Base-by-base conservation (phyloP, 2,888 invertebrate species). In the Pterobdella sp. region DNA sequence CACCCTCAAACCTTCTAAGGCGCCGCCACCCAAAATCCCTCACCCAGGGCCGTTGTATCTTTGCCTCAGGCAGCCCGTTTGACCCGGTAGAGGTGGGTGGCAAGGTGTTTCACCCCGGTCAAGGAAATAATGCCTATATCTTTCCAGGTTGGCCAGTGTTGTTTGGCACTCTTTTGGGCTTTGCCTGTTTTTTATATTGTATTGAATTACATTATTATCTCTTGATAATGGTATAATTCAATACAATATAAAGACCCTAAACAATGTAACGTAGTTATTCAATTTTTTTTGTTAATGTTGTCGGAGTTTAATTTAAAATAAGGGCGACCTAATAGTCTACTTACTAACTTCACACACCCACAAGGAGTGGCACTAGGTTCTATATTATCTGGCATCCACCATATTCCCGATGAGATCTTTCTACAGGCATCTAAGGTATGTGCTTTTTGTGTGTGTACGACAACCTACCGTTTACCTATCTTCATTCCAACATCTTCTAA, bases 31-130 rank as follows among this genome's bases (percentile, higher is more conserved):
- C 63, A 63, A 7, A 63, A 7, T 14, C 31, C 94, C 10, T 26
- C n/a, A 32, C 32, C 26, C 72, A 96, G 94, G 97, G 95, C 34
- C 89, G 91, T 72, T 91, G 91, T 78, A 89, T 98, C 73, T 98
- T 94, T 86, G 91, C 94, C 0, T 94, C 94, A 36, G 97, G 97
- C 4, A 95, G 94, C 36, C 97, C 97, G 0, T 98, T 98, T 86
- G 90, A 90, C 26, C 89, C 92, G 1, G 93, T 94, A 1, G 86
- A 87, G 22, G 87, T 89, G 79, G 87, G 89, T 73, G 93, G 91
- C 31, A 90, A 90, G 83, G 89, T 89, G 2, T 94, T 87, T 85
- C 87, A 89, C 78, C 92, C 97, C 0, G 97, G 98, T 0, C 98
- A 99, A 84, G 97, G 97, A 75, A 84, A 84, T 77, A 84, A 84